Evolutionary conservation across 2,797 vertebrate species (phyloP), one percentile per base, ranked within the genome.

Genomic region (Orientallactaga sibirica): DNA sequence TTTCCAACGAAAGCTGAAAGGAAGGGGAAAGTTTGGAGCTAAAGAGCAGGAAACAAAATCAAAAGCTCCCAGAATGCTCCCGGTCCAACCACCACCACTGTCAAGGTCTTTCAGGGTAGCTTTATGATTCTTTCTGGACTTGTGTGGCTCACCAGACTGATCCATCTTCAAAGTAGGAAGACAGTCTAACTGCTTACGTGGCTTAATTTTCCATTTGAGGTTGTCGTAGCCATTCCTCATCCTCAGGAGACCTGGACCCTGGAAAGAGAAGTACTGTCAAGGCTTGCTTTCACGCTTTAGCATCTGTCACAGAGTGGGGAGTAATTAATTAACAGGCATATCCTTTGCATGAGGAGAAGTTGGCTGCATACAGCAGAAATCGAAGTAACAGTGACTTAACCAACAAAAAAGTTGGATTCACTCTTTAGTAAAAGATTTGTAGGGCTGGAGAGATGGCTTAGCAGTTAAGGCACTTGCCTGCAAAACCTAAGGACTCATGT

Each of bases 41-140:
- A 25, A 80, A 52, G 11, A 93, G 11, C 33, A 93, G 58, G 19
- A 92, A 91, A 22, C 48, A 95, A 96, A 94, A 84, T 79, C 55
- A 81, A 92, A 79, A 86, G 43, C 64, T 86, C 83, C 68, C 73
- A 88, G 76, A 95, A 89, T 58, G 86, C 74, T 71, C 64, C 20
- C 6, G 15, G 41, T 62, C 61, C 37, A 29, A 20, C 37, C 66
- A 5, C 64, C 88, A 74, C 29, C 24, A 27, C 20, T 29, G 48
- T 8, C 27, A 43, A 58, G 18, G 58, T 19, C 55, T 37, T 88
- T 92, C 29, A 4, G 14, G 11, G 33, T 3, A 24, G 25, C 43
- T 43, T 84, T 64, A 18, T 20, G 79, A 66, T 85, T 70, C 75
- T 82, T 75, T 88, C 64, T 80, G 78, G 71, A 68, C 7, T 64